Conservation (phyloP, 2,113 vertebrate genomes). For the Galemys pyrenaicus region DNA sequence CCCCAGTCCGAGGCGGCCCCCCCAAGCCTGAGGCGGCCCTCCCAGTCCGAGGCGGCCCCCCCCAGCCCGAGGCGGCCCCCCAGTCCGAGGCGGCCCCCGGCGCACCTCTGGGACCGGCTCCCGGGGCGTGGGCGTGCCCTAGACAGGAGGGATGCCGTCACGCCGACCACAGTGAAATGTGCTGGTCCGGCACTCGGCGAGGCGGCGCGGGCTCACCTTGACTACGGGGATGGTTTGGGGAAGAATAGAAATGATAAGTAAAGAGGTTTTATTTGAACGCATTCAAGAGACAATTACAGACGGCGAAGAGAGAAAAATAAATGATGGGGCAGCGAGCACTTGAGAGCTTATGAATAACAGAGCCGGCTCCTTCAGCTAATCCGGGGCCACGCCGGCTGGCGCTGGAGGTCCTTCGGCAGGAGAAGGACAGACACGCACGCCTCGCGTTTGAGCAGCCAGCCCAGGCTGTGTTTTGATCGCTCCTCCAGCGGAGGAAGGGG, state of each 20-base stretch:
- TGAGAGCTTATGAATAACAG: constrained; percentile 73
- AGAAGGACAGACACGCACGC: constrained; percentile 50
- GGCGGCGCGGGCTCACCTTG: neutral
- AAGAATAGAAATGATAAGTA: constrained; percentile 47
- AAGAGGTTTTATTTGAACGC: constrained; percentile 63
- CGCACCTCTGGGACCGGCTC: too few species aligned
- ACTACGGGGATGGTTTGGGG: constrained; percentile 10
- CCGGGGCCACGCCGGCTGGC: too few species aligned
- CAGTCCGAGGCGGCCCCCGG: too few species aligned
- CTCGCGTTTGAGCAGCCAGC: constrained; percentile 27
- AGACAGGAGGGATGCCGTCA: too few species aligned
- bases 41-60: too few species aligned
- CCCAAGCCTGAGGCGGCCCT: too few species aligned
- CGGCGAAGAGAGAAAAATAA: constrained; percentile 48
- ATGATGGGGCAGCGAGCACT: constrained; percentile 39
- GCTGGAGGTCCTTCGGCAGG: too few species aligned
- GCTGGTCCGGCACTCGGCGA: neutral
- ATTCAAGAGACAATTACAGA: constrained; percentile 65
- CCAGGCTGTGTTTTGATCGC: constrained; percentile 34
- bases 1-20: too few species aligned
- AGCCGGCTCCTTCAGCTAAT: constrained; percentile 66
- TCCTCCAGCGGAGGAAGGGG: constrained; percentile 10
- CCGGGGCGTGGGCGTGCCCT: too few species aligned
- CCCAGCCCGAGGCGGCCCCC: too few species aligned
- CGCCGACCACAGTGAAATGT: too few species aligned